Conservation (phyloP, 2,888 invertebrate genomes). For the Mylabris sibirica region DNA sequence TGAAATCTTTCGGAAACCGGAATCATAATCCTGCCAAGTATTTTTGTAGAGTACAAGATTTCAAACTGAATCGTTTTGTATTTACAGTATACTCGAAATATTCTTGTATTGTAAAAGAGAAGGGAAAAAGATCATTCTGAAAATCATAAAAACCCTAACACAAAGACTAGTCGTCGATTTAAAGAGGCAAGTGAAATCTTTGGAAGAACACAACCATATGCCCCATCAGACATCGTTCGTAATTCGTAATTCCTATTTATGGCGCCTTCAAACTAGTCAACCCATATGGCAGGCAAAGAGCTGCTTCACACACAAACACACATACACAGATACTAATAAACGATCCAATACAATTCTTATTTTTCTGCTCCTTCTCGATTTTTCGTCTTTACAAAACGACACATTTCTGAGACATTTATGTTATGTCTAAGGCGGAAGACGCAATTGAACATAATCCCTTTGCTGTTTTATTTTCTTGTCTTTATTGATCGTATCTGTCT, state of each 20-base stretch:
- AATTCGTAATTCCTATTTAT: slow-evolving; percentile 45
- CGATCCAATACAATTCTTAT: neutral
- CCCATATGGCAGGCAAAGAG: slow-evolving; percentile 40
- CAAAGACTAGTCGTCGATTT: slow-evolving; percentile 38
- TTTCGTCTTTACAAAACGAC: slow-evolving; percentile 32
- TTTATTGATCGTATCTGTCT: slow-evolving; percentile 41
- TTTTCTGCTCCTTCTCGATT: neutral
- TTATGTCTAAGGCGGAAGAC: slow-evolving; percentile 35
- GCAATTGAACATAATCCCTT: slow-evolving; percentile 39
- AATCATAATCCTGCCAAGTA: slow-evolving; percentile 8
- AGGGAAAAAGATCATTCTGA: slow-evolving; percentile 39
- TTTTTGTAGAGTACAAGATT: slow-evolving; percentile 19
- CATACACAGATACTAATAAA: neutral
- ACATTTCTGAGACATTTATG: slow-evolving; percentile 38
- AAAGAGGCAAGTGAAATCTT: slow-evolving; percentile 41
- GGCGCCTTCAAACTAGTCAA: slow-evolving; percentile 46
- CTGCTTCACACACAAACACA: slow-evolving; percentile 21
- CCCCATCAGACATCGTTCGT: slow-evolving; percentile 38
- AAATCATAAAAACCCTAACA: slow-evolving; percentile 41
- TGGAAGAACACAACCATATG: slow-evolving; percentile 39
- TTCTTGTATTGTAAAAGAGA: slow-evolving; percentile 35
- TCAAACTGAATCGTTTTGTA: slow-evolving; percentile 16
- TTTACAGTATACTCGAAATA: slow-evolving; percentile 22
- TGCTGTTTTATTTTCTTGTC: slow-evolving; percentile 36
- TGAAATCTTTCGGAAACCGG: neutral